phyloP scores from a whole-genome alignment of 2,797 vertebrate species.

The Eupleurogrammus muticus region DNA sequence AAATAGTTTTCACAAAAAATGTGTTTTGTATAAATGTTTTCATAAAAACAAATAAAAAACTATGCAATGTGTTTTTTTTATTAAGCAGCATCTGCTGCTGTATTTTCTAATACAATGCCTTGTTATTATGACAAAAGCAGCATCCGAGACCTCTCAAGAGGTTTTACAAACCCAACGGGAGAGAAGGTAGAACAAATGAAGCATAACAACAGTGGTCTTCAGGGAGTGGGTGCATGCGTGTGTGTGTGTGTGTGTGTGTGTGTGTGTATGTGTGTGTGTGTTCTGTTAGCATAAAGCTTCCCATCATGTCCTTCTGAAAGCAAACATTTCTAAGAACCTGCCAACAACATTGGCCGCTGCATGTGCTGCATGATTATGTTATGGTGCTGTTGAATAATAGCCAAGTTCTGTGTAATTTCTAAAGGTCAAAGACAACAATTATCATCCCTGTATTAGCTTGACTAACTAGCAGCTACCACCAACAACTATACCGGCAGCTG shows the following conservation, averaged over 20 bases:
- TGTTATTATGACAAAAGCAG: conserved; percentile 48
- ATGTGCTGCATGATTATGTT: background rate
- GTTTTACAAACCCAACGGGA: conserved; percentile 48
- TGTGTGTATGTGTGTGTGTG: background rate
- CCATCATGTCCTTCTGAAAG: conserved; percentile 26
- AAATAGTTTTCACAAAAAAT: background rate
- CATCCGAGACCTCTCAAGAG: conserved; percentile 42
- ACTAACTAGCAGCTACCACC: conserved; percentile 3
- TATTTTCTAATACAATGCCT: conserved; percentile 34
- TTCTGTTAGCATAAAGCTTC: background rate
- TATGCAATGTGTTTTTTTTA: background rate
- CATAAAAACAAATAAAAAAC: background rate
- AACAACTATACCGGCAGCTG: background rate
- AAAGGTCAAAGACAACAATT: conserved; percentile 3
- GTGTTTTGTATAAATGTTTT: background rate
- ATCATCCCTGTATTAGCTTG: background rate
- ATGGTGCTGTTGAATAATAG: conserved; percentile 7
- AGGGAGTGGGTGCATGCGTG: background rate
- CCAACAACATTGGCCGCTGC: conserved; percentile 33
- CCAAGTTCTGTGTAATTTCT: conserved; percentile 15
- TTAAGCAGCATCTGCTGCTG: background rate
- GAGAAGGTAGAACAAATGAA: conserved; percentile 36
- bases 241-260: background rate
- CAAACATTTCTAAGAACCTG: conserved; percentile 27
- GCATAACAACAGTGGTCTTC: conserved; percentile 59